These are phyloP conservation scores for Karalla daura DNA, from an alignment of 2,797 vertebrate species.

Conservation along the genomic window DNA sequence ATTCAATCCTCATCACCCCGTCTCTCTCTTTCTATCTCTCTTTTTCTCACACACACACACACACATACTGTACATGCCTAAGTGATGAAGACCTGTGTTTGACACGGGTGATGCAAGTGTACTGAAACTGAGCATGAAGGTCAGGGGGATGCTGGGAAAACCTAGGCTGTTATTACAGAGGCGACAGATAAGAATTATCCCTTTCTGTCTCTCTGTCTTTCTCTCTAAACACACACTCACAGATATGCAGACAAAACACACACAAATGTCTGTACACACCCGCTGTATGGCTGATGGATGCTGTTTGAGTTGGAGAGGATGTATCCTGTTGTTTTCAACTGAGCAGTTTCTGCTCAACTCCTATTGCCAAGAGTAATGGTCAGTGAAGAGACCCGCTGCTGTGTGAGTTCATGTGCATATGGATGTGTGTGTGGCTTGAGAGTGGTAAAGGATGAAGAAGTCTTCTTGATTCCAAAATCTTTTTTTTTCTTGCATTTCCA, in stretches of 20 bases:
- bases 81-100: slow-evolving; percentile 53
- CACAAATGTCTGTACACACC: neutral
- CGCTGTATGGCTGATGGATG: slow-evolving; percentile 61
- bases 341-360: slow-evolving; percentile 69
- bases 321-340: slow-evolving; percentile 73
- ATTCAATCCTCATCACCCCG: slow-evolving; percentile 25
- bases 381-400: slow-evolving; percentile 64
- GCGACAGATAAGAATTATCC: slow-evolving; percentile 58
- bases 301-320: slow-evolving; percentile 62
- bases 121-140: slow-evolving; percentile 76
- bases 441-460: neutral
- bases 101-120: slow-evolving; percentile 68
- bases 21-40: neutral
- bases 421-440: slow-evolving; percentile 13
- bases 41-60: too few species aligned
- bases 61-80: slow-evolving; percentile 30
- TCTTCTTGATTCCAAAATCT: slow-evolving; percentile 41
- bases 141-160: slow-evolving; percentile 62
- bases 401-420: slow-evolving; percentile 30
- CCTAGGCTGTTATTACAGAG: slow-evolving; percentile 51
- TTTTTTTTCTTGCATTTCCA: slow-evolving; percentile 35
- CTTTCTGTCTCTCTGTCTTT: slow-evolving; percentile 18
- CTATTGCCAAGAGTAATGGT: slow-evolving; percentile 70
- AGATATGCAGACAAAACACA: neutral
- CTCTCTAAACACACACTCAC: slow-evolving; percentile 5